Percentiles rank a stretch among this genome's conserved stretches.
phyloP scores from a whole-genome alignment of 2,113 vertebrate genomes.

The Pangasianodon hypophthalmus region DNA sequence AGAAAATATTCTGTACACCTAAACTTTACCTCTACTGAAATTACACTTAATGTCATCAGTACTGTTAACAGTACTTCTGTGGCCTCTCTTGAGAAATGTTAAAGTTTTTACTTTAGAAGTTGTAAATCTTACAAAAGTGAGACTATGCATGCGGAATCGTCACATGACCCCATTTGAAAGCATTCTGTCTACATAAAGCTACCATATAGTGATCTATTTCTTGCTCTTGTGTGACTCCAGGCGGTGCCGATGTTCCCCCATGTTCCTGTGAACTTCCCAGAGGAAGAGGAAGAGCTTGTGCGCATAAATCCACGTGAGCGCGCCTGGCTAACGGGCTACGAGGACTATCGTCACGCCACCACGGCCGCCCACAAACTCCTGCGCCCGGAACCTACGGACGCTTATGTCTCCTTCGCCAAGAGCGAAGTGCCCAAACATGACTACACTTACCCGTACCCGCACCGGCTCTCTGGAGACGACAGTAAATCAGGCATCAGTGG shows the following conservation, averaged over 20 bases:
- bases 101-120: background rate
- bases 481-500: slow-evolving; percentile 73
- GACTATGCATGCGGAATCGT: background rate
- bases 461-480: slow-evolving; percentile 63
- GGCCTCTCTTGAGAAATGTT: background rate
- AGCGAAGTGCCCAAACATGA: slow-evolving; percentile 84
- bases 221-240: slow-evolving; percentile 47
- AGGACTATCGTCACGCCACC: slow-evolving; percentile 89
- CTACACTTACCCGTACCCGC: slow-evolving; percentile 85
- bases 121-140: background rate
- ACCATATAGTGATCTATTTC: background rate
- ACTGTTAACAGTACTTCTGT: no score
- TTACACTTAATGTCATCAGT: no score
- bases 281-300: slow-evolving; percentile 90
- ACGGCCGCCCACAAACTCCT: slow-evolving; percentile 69
- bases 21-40: no score
- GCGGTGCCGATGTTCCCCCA: slow-evolving; percentile 76
- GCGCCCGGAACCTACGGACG: slow-evolving; percentile 74
- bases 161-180: background rate
- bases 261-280: slow-evolving; percentile 84
- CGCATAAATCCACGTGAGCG: slow-evolving; percentile 90
- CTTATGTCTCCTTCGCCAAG: slow-evolving; percentile 88
- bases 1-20: no score
- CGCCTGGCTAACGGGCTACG: slow-evolving; percentile 90
- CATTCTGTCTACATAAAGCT: background rate